phyloP scores from a whole-genome alignment of 2,113 vertebrate genomes.

The Ornithorhynchus anatinus region DNA sequence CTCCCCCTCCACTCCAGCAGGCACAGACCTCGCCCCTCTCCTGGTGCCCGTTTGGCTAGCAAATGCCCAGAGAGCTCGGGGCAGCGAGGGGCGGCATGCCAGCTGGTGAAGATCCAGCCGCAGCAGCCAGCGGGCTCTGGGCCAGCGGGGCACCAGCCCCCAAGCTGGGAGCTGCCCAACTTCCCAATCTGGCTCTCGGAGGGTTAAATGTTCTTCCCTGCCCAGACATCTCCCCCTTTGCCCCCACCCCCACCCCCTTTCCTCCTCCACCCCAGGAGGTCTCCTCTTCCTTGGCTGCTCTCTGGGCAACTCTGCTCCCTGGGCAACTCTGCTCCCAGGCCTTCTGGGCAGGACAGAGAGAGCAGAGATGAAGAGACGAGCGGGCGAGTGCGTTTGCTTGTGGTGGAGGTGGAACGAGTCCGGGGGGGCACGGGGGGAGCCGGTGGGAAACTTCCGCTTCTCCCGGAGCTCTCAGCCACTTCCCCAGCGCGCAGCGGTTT shows the following conservation, averaged over 20 bases:
- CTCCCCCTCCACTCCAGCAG: not conserved
- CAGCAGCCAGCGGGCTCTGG: constrained; percentile 26
- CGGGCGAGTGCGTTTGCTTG: not conserved
- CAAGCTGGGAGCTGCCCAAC: not conserved
- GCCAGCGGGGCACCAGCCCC: constrained; percentile 36
- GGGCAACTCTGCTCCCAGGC: constrained; percentile 3
- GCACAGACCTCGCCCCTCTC: not conserved
- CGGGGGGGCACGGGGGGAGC: constrained; percentile 1
- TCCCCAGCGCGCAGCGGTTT: constrained; percentile 47
- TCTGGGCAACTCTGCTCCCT: too few relatives aligned
- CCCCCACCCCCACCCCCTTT: not conserved
- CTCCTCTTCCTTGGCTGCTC: not conserved
- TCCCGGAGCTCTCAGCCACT: constrained; percentile 54
- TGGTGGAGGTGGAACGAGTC: constrained; percentile 19
- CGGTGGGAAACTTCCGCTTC: constrained; percentile 38
- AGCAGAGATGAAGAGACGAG: too few relatives aligned
- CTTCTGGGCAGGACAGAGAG: constrained; percentile 43
- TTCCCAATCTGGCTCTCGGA: not conserved
- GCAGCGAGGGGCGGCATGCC: not conserved
- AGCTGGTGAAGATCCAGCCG: constrained; percentile 47
- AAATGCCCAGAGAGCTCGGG: constrained; percentile 28
- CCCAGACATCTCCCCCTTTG: not conserved
- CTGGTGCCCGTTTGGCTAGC: not conserved
- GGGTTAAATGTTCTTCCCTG: not conserved
- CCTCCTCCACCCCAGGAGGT: not conserved